Base-by-base conservation (phyloP, 2,888 invertebrate species). In the Cephus rjabovi region DNA sequence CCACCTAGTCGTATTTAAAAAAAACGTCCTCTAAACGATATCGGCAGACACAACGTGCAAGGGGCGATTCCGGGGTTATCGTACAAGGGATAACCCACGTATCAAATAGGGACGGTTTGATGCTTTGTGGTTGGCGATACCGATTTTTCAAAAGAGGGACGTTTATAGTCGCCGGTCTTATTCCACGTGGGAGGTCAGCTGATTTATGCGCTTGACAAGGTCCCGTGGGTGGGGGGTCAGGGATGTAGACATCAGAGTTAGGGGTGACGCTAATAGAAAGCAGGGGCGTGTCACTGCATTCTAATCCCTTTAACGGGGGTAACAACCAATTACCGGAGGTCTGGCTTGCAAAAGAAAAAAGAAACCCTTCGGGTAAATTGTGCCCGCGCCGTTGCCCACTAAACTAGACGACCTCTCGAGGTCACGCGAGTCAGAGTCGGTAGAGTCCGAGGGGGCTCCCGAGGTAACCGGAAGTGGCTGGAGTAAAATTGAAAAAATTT, bases 291-390 rank as follows among this genome's bases (percentile, higher is more conserved):
- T 35, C 37, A 31, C 70, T 77, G 77, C 77, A 77, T 77, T 56
- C 77, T 77, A 75, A 77, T 77, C 77, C 77, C 70, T 75, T 70
- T 77, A 56, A 40, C 69, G 70, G 15, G 70, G 70, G 74, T 77
- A 75, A 74, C 77, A 77, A 77, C 56, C 56, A 56, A 56, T 56
- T 56, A 56, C 56, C 23, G 23, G 23, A 56, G 23, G 56, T 56
- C 56, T 9, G 56, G 56, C 2, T 23, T 12, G 35, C 12, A 12
- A 35, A 35, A 12, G 12, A 11, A 12, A 23, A 56, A 56, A 56
- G 1, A 23, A 56, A 2, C 23, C 9, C 23, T 23, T 1, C n/a
- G 56, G 56, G 23, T 15, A 56, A 56, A 56, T 56, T 56, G 56
- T 9, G 1, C 56, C 23, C 9, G 23, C 56, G 56, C 2, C 23